These are phyloP conservation scores for Hippocampus mohnikei DNA, from an alignment of 2,113 vertebrate species.

Conservation along the genomic window DNA sequence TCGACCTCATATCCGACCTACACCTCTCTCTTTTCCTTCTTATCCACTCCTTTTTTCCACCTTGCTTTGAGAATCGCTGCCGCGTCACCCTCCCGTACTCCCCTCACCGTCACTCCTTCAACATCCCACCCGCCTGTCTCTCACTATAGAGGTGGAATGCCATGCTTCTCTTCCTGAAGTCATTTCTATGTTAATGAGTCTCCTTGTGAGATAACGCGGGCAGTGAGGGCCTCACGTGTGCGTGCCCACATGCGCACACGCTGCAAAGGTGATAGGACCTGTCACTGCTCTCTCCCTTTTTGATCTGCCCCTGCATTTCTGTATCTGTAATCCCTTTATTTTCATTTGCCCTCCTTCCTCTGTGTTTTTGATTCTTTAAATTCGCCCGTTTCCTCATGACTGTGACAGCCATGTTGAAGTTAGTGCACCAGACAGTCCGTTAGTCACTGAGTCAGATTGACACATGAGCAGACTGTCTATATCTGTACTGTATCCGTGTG, in stretches of 20 bases:
- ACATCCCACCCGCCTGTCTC: constrained; percentile 40
- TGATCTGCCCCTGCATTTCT: constrained; percentile 68
- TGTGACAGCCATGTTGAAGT: constrained; percentile 10
- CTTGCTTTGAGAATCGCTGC: not conserved
- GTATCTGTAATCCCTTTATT: constrained; percentile 53
- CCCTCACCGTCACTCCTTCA: constrained; percentile 3
- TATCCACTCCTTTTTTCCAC: constrained; percentile 1
- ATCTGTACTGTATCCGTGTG: not conserved
- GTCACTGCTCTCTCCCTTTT: constrained; percentile 47
- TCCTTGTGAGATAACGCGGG: constrained; percentile 71
- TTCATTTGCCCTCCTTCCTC: constrained; percentile 9
- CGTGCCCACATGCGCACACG: constrained; percentile 17
- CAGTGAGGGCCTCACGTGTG: constrained; percentile 49
- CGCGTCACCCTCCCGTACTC: not conserved
- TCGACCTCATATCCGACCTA: not conserved
- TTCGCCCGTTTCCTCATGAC: constrained; percentile 19
- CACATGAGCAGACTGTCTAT: not conserved
- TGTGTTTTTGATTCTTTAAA: constrained; percentile 32
- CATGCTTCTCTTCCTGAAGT: constrained; percentile 71
- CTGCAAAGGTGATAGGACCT: constrained; percentile 56
- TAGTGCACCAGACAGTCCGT: constrained; percentile 2
- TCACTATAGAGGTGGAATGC: constrained; percentile 54
- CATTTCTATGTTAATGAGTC: constrained; percentile 82
- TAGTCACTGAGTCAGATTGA: not conserved
- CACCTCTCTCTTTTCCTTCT: constrained; percentile 1